Base-by-base conservation (phyloP, 2,888 invertebrate species). In the Galerucella pusilla region DNA sequence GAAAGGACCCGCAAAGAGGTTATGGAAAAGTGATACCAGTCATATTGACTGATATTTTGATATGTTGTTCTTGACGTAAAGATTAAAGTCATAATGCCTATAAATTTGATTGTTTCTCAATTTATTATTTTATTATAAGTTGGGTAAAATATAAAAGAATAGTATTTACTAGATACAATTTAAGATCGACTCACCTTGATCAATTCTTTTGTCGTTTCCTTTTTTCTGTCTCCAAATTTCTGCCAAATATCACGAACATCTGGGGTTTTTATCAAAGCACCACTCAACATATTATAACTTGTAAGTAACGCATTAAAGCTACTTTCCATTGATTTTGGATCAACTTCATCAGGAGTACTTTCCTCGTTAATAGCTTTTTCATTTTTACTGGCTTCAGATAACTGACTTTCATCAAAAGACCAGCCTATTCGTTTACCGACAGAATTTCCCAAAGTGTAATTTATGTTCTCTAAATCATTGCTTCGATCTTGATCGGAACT, bases 191-290 rank as follows among this genome's bases (percentile, higher is more conserved):
- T 68, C 59, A 68, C 68, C 59, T 54, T 68, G 35, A 20, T 57
- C 10, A 68, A 28, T 35, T 35, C 66, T 35, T 72, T 54, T 7
- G 66, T 25, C 16, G 16, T 20, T 88, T 88, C 72, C 7, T 73
- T 76, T 25, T 77, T 79, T 69, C 79, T 74, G 75, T 79, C 84
- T 78, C 88, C 86, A 79, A 88, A 88, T 74, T 85, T 84, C 75
- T 88, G 85, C 89, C 89, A 89, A 71, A 94, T 91, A 78, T 94
- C 93, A 76, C 91, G 88, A 74, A 93, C 87, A 85, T 92, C 91
- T 2, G 90, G 88, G 7, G 89, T 89, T 73, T 87, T 87, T 7
- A 88, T 85, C 78, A 87, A 88, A 1, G 88, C 86, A 14, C 88
- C 88, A 78, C 86, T 85, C n/a, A 87, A 79, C 42, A 88, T 86